Conservation (phyloP, 2,113 vertebrate genomes). For the Perca schrenkii region DNA sequence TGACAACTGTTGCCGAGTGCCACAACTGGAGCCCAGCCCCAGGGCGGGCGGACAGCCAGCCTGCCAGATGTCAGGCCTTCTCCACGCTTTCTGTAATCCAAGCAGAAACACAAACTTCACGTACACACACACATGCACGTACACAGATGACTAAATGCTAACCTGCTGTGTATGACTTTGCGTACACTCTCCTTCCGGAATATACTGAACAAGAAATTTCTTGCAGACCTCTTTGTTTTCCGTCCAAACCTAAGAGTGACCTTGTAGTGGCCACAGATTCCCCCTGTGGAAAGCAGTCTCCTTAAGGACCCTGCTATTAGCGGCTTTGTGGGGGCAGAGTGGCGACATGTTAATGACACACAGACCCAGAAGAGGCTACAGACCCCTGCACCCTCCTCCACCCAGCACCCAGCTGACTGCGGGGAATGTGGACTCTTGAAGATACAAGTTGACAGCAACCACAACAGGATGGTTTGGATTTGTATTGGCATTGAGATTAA, state of each 20-base stretch:
- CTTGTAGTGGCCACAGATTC: slow-evolving; percentile 78
- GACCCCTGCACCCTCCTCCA: slow-evolving; percentile 36
- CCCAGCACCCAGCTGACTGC: slow-evolving; percentile 54
- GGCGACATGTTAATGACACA: slow-evolving; percentile 77
- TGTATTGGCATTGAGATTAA: slow-evolving; percentile 20
- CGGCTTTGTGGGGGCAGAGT: slow-evolving; percentile 75
- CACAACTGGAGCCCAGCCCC: slow-evolving; percentile 80
- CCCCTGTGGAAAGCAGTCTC: slow-evolving; percentile 66
- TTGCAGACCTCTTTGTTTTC: slow-evolving; percentile 45
- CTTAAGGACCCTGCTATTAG: slow-evolving; percentile 74
- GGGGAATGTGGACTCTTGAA: slow-evolving; percentile 42
- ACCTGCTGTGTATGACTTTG: slow-evolving; percentile 6
- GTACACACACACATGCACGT: slow-evolving; percentile 24
- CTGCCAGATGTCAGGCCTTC: slow-evolving; percentile 78
- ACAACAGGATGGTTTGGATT: slow-evolving; percentile 45
- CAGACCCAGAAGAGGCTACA: slow-evolving; percentile 63
- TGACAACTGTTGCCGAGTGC: slow-evolving; percentile 64
- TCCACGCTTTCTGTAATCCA: slow-evolving; percentile 48
- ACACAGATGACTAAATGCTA: slow-evolving; percentile 38
- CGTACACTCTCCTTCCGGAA: background rate
- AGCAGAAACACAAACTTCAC: slow-evolving; percentile 62
- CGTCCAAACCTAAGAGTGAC: slow-evolving; percentile 73
- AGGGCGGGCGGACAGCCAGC: slow-evolving; percentile 64
- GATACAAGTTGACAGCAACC: slow-evolving; percentile 40
- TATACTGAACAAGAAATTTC: slow-evolving; percentile 1